Percentiles rank a stretch among this genome's conserved stretches.
These are phyloP conservation scores for Schizothorax lantsangensis DNA, from an alignment of 2,797 vertebrate species.

Conservation along the genomic window DNA sequence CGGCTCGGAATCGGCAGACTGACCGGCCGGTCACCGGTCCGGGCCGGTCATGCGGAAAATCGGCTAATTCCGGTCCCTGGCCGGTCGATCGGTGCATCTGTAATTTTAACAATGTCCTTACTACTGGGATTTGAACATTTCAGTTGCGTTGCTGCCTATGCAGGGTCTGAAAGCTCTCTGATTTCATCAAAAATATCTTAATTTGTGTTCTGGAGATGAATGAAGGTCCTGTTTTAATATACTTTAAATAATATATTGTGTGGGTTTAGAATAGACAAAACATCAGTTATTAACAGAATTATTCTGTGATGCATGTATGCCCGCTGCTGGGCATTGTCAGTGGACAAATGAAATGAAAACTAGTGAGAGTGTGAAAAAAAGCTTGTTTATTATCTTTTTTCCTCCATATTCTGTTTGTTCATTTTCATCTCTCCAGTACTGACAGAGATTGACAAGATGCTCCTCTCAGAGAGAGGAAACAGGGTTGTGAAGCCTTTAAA, in stretches of 20 bases:
- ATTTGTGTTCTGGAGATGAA: no score
- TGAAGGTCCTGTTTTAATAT: no score
- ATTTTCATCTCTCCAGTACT: background rate
- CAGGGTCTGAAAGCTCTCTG: no score
- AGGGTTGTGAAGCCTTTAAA: conserved; percentile 70
- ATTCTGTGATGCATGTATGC: background rate
- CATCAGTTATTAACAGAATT: background rate
- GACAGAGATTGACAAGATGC: conserved; percentile 65
- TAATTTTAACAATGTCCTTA: no score
- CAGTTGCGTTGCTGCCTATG: no score
- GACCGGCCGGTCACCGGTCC: no score
- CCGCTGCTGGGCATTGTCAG: background rate
- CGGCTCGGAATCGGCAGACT: no score
- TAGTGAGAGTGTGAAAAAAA: background rate
- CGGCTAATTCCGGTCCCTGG: no score
- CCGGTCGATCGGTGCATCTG: no score
- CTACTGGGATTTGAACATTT: no score
- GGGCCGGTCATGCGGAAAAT: no score
- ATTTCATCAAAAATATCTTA: no score
- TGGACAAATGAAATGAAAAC: background rate
- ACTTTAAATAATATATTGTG: background rate
- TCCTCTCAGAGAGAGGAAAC: conserved; percentile 70
- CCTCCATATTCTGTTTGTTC: conserved; percentile 20
- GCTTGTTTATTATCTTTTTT: background rate
- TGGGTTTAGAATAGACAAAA: background rate